Base-by-base conservation (phyloP, 2,113 vertebrate genomes). In the Rhinogobius similis region DNA sequence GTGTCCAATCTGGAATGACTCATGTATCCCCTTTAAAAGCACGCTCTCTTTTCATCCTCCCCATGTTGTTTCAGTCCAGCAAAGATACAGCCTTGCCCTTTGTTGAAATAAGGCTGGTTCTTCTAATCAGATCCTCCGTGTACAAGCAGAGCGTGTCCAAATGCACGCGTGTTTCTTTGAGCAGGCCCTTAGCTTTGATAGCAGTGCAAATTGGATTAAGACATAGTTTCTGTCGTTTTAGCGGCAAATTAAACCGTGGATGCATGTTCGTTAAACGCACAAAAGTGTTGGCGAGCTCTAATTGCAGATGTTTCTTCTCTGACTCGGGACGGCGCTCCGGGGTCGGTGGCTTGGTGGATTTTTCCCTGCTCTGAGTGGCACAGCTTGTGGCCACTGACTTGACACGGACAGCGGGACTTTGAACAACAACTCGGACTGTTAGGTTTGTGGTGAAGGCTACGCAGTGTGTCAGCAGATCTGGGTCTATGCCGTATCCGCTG, bases 191-290 rank as follows among this genome's bases (percentile, higher is more conserved):
- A 64, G 23, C 70, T 84, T 85, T 88, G 76, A 83, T 86, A 75
- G 75, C 76, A 77, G 62, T 81, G 75, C 59, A 76, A 83, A 90
- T 86, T 87, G 72, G 75, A 86, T 85, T 86, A 87, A 63, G 44
- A 59, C 76, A 21, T 53, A 70, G 78, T 48, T 43, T 73, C 44
- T 62, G 24, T 79, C 77, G 65, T 66, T 59, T 44, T 16, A 84
- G 67, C 70, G 77, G 74, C 73, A 74, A 78, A 84, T 23, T n/a
- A 59, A 72, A 41, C 66, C 18, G 27, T n/a, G 21, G 26, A 82
- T 81, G 72, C 12, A 43, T 41, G n/a, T 7, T 43, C 10, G 20
- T 61, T 16, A 12, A 18, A 6, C 2, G 16, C 16, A 18, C 27
- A 18, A 61, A 61, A 61, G 16, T 18, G 58, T n/a, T 21, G 56